Evolutionary conservation across 30 jellyfish, hydroid and myxozoan genomes (phyloP).

Genomic region (Morbakka virulenta): DNA sequence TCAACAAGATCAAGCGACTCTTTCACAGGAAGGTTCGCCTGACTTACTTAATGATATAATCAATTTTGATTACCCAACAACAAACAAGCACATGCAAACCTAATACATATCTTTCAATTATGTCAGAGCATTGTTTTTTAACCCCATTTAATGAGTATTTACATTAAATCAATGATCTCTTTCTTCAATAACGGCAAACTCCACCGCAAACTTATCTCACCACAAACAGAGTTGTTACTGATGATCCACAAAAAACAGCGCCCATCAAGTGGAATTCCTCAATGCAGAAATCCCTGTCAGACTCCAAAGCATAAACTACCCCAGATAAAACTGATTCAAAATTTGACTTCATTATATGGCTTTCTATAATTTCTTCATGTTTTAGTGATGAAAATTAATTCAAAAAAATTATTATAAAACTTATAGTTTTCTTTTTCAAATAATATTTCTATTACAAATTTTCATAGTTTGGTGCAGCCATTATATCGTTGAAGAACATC

Average conservation of each 20-base stretch:
- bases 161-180: slow-evolving; percentile 23
- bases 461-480: slow-evolving; percentile 6
- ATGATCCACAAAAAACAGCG: not conserved
- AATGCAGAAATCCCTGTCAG: slow-evolving; percentile 12
- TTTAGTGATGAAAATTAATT: not conserved
- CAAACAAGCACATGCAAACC: slow-evolving; percentile 2
- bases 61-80: slow-evolving; percentile 13
- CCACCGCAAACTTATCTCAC: too few species aligned
- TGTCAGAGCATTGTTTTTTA: slow-evolving; percentile 38
- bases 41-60: slow-evolving; percentile 9
- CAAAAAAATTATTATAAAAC: too few species aligned
- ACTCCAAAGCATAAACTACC: slow-evolving; percentile 6
- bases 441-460: too few species aligned
- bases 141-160: slow-evolving; percentile 14
- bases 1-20: too few species aligned
- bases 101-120: slow-evolving; percentile 1
- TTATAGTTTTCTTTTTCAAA: too few species aligned
- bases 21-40: too few species aligned
- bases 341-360: not conserved
- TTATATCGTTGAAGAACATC: slow-evolving; percentile 13
- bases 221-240: slow-evolving; percentile 8
- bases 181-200: too few species aligned
- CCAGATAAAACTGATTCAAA: not conserved
- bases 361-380: not conserved
- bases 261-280: slow-evolving; percentile 10